Evolutionary conservation across 1,140 invertebrate species (phyloP), one percentile per base, ranked within the genome.

Genomic region (Hirudo medicinalis): DNA sequence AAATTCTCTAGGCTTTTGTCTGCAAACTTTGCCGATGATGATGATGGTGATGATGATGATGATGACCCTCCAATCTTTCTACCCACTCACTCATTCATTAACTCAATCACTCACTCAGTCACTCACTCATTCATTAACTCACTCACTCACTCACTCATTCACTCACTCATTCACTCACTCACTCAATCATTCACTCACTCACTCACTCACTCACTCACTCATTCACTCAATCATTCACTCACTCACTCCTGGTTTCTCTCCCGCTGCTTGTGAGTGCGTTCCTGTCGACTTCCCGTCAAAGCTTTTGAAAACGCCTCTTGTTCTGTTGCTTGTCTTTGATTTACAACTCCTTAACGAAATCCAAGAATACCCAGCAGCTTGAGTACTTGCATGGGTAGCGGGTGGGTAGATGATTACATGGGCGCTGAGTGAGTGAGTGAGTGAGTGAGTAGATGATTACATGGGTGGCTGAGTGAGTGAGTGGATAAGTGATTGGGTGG

Each of bases 191-290:
- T n/a, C 57, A 63, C 29, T n/a, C 57, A 63, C 29, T 63, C 57
- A 63, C 29, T n/a, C 57, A 63, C 19, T n/a, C 20, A 63, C 29
- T n/a, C 57, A 63, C 20, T 63, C 57, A 63, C 29, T 63, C 57
- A n/a, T 11, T n/a, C 57, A 19, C 29, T 63, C 57, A 63, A 3
- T 63, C 57, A 32, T 15, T n/a, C 57, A 63, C 29, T n/a, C 29
- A 11, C 15, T 63, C 57, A 63, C 29, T 63, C 57, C 22, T 63
- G 22, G 22, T 25, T 63, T 32, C 29, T 63, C 57, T 25, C 22
- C 22, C 19, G 57, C 29, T 63, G 22, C 17, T 63, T 63, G 57
- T 22, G 29, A 63, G 29, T 25, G 29, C 57, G 57, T 25, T 25
- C 8, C 22, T 25, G 57, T 63, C 29, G 57, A 63, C 22, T 49